Evolutionary conservation across 2,888 invertebrate species (phyloP), one percentile per base, ranked within the genome.

Genomic region (Allophyes oxyacanthae): DNA sequence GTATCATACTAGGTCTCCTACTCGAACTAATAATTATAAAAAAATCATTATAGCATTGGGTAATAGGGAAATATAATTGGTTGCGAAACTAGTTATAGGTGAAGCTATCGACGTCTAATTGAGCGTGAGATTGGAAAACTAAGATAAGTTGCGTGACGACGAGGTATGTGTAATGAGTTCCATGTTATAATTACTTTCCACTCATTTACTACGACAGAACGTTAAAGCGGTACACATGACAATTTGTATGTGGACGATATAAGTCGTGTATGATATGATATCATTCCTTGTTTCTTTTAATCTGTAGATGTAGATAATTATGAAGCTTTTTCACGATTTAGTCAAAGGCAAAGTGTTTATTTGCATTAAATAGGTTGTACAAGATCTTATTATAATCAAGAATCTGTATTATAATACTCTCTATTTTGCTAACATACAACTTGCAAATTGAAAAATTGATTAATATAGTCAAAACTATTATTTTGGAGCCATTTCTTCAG

Each of bases 121-220:
- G 48, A 69, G 57, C 79, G 77, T 79, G 78, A 50, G 58, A 81
- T 81, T 81, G 70, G 44, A 67, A 63, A 72, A 28, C 13, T 51
- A 26, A 50, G 46, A 72, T 44, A 49, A 28, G 15, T 63, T 49
- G 42, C 36, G 41, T 53, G 34, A 36, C 0, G n/a, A 0, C 28
- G 13, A 42, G 6, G 36, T 20, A 34, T 45, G 28, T 45, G 40
- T n/a, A 36, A 52, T 38, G 15, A 41, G 38, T 48, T 49, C 5
- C 13, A 13, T 10, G 26, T 15, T 10, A 32, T 52, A 26, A 38
- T 53, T 46, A 41, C 5, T 48, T 45, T 33, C n/a, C 5, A 2
- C 30, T 25, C 13, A 44, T 44, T 52, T 11, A 11, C 25, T 1
- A 34, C 9, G 26, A 7, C 11, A 28, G 14, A 30, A 25, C 8